Evolutionary conservation across 2,113 vertebrate species (phyloP), one percentile per base, ranked within the genome.

Genomic region (Andinoacara biseriatus): DNA sequence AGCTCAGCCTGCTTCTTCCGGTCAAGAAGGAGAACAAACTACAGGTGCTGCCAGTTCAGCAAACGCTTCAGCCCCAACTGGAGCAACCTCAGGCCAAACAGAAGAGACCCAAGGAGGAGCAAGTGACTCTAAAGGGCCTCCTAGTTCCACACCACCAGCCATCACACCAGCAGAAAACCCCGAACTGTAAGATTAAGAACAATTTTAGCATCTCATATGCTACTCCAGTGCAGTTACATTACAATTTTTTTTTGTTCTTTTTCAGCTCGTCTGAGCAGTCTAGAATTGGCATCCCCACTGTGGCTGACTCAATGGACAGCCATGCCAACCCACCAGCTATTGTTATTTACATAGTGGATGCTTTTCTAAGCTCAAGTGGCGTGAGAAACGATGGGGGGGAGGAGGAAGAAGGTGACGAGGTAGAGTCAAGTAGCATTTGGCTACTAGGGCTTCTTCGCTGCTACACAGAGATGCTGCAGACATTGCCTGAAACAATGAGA

Each of bases 261-360:
- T 85, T 52, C 83, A 99, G 97, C 38, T 92, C 95, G 24, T 92
- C 97, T 10, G 98, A 99, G 82, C 95, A 97, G 87, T 96, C 98
- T 78, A 93, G 97, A 46, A 98, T 99, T 33, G 98, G 98, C 61
- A 96, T 99, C 81, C 98, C 98, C 86, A 99, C 97, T 0, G 95
- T 96, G 80, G 94, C 97, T 0, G 98, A 99, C 59, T 96, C 97
- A 0, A 95, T 94, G 0, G 97, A 98, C 89, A 97, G 97, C 93
- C 96, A 96, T 0, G 90, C 96, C 82, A 97, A 96, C 58, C 97
- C 97, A 11, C 98, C 98, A 0, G 97, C 98, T 1, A 96, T 99
- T 0, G 97, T 99, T 85, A 96, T 99, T 88, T 99, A 99, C 90
- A 96, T 99, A 92, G 97, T 99, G 90, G 98, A 99, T 46, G 98